Evolutionary conservation across 2,888 invertebrate genomes (phyloP).

Genomic region (Acronicta aceris): DNA sequence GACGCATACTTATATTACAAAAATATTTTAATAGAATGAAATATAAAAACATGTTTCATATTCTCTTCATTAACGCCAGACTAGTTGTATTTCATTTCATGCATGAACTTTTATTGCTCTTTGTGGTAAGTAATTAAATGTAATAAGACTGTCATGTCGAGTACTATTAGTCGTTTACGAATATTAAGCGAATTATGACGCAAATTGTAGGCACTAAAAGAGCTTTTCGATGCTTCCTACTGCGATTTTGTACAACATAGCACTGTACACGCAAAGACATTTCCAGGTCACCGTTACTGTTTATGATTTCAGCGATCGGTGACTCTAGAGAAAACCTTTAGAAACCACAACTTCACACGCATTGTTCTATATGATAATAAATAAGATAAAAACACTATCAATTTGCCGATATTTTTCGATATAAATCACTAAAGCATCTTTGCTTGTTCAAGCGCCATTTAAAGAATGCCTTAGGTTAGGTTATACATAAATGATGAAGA

Average conservation of each 20-base stretch:
- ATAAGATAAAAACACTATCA: neutral
- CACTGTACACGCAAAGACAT: too few relatives aligned
- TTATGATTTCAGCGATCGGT: too few relatives aligned
- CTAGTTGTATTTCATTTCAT: conserved; percentile 2
- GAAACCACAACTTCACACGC: too few relatives aligned
- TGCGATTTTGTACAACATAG: neutral
- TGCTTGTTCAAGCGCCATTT: neutral
- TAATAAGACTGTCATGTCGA: conserved; percentile 1
- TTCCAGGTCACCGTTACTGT: too few relatives aligned
- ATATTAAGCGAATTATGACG: conserved; percentile 6
- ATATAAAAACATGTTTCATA: conserved; percentile 11
- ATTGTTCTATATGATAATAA: too few relatives aligned
- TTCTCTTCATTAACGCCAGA: conserved; percentile 7
- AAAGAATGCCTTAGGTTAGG: too few relatives aligned
- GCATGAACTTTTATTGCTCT: neutral
- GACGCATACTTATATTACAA: too few relatives aligned
- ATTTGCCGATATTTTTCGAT: neutral
- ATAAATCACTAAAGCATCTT: neutral
- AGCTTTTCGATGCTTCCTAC: neutral
- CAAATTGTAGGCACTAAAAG: neutral
- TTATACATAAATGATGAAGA: neutral
- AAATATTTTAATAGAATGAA: neutral
- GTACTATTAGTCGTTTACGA: neutral
- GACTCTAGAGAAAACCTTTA: too few relatives aligned
- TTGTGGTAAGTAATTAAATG: neutral